Percentiles rank a stretch among this genome's conserved stretches.
These are phyloP conservation scores for Peromyscus maniculatus DNA, from an alignment of 2,113 vertebrate species.

Conservation along the genomic window DNA sequence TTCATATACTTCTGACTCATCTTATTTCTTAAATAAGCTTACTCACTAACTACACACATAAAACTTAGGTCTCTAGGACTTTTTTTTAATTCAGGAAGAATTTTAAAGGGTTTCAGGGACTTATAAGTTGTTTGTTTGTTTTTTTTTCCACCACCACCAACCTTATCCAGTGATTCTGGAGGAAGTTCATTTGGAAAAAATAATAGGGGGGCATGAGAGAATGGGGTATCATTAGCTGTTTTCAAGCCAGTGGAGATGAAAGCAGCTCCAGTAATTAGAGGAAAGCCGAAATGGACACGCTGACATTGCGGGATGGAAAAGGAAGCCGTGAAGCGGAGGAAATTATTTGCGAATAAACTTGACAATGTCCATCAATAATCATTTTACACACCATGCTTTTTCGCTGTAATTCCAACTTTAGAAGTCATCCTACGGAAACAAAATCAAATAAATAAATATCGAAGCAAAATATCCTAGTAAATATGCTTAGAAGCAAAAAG, in stretches of 20 bases:
- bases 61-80: background rate
- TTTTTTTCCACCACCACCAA: background rate
- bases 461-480: constrained; percentile 42
- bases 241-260: background rate
- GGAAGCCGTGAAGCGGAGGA: background rate
- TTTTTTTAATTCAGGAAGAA: background rate
- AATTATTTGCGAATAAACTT: background rate
- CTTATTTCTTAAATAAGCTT: constrained; percentile 43
- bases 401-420: background rate
- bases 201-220: background rate
- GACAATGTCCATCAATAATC: background rate
- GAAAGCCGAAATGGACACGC: background rate
- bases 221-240: background rate
- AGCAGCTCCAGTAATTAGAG: background rate
- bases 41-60: background rate
- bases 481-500: background rate
- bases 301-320: background rate
- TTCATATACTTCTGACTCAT: background rate
- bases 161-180: constrained; percentile 38
- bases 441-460: constrained; percentile 8
- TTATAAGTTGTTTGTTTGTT: background rate
- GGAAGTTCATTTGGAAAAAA: constrained; percentile 54
- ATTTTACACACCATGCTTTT: background rate
- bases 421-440: background rate
- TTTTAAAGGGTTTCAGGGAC: background rate